Evolutionary conservation across 2,888 invertebrate genomes (phyloP), one percentile per base, ranked within the genome.

Genomic region (Drosophila colorata): DNA sequence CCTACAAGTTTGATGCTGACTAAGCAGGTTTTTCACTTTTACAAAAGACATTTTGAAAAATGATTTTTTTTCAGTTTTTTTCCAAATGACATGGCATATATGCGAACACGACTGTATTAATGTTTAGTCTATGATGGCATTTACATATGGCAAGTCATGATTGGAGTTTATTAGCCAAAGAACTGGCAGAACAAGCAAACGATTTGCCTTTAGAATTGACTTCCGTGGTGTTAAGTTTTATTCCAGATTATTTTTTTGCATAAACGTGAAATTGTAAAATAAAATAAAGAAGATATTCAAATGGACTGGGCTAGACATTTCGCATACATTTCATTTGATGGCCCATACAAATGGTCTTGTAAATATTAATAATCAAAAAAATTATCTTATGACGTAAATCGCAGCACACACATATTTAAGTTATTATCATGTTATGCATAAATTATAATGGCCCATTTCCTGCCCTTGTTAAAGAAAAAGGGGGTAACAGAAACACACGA

Each of bases 391-490:
- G 56, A 25, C 56, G 46, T 59, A 57, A 75, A 61, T 64, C 51
- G 69, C 16, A 37, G 33, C 23, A 48, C 9, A 52, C 8, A 44
- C 35, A 55, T 47, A 52, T 65, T 51, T 33, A 38, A 65, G 55
- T 74, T 63, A 87, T 87, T 83, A 81, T 81, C 61, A 28, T 67
- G 72, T 70, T 85, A 64, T 85, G 66, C 65, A 85, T 69, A 70
- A 68, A 81, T 82, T 77, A 74, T 77, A 80, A 83, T 86, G 69
- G 65, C 16, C 20, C 14, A 66, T 63, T 89, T 89, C 85, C 85
- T 79, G 76, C 55, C 69, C 82, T 72, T 70, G 71, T 72, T 74
- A 33, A 41, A 40, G 46, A 44, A 33, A 66, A 40, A 46, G 35
- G 28, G 38, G 9, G 31, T 28, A 20, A 52, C 44, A 40, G 35